Base-by-base conservation (phyloP, 2,888 invertebrate genomes). In the Lithophane socia region DNA sequence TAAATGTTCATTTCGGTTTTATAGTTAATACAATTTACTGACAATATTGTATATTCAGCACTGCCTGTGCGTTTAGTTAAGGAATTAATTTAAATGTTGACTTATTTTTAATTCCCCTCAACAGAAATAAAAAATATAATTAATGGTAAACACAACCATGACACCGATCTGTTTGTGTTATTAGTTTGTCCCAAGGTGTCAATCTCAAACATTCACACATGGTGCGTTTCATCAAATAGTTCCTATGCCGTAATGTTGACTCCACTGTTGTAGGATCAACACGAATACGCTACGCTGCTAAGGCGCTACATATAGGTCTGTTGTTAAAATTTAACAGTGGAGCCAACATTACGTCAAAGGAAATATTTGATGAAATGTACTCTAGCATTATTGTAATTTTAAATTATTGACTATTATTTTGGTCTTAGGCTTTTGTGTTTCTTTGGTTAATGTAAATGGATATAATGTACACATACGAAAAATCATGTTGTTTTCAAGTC, bases 41-140 rank as follows among this genome's bases (percentile, higher is more conserved):
- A 84, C 72, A 54, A 63, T 78, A 72, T 76, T 81, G 56, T 65
- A 44, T 61, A 65, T 69, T 52, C 44, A 29, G 71, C 71, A 84
- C 68, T 60, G 37, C 12, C 58, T 72, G 81, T 80, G 85, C 76
- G 21, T 52, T 73, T 80, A 81, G 66, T 81, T 85, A 80, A 69
- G 85, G 37, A 73, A 63, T 84, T 75, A 67, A 73, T 76, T 75
- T 84, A 76, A 82, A 66, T 73, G 85, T 80, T 84, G 72, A 83
- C 81, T 73, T 84, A 73, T 73, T 82, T 82, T 80, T 84, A 80
- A 71, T 84, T 61, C 8, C 56, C 10, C 8, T 73, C 10, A 42
- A 66, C 37, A 37, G 5, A 56, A 52, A 63, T 49, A 29, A 63
- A 16, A 42, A 63, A 69, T 70, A 66, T 21, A 72, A 58, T 66